Conservation (phyloP, 2,113 vertebrate genomes). For the Apteryx owenii region DNA sequence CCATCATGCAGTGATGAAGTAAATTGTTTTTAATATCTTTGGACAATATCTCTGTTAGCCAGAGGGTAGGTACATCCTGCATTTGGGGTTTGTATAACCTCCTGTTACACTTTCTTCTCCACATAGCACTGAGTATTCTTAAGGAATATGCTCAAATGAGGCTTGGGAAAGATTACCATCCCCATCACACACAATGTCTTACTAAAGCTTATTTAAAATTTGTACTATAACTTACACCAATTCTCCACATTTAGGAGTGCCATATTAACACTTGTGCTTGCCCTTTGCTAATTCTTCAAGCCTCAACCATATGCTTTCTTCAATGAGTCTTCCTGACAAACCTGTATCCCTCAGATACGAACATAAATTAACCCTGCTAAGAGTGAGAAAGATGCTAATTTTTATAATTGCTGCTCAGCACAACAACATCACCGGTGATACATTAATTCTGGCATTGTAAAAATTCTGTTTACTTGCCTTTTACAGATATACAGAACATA, state of each 20-base stretch:
- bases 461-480: neutral
- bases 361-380: neutral
- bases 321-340: neutral
- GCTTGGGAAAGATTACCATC: neutral
- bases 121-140: fast-evolving
- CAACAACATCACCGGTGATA: neutral
- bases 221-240: fast-evolving
- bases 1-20: neutral
- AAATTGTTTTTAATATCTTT: neutral
- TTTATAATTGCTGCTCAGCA: neutral
- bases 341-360: neutral
- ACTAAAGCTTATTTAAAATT: neutral
- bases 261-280: fast-evolving
- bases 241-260: neutral
- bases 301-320: neutral
- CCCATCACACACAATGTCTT: neutral
- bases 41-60: neutral
- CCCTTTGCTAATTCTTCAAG: neutral
- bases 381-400: neutral
- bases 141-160: neutral
- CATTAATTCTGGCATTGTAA: neutral
- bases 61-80: neutral
- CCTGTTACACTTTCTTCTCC: neutral
- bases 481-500: neutral
- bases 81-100: neutral